Evolutionary conservation across 2,797 vertebrate species (phyloP).

Genomic region (Gephyroberyx darwinii): DNA sequence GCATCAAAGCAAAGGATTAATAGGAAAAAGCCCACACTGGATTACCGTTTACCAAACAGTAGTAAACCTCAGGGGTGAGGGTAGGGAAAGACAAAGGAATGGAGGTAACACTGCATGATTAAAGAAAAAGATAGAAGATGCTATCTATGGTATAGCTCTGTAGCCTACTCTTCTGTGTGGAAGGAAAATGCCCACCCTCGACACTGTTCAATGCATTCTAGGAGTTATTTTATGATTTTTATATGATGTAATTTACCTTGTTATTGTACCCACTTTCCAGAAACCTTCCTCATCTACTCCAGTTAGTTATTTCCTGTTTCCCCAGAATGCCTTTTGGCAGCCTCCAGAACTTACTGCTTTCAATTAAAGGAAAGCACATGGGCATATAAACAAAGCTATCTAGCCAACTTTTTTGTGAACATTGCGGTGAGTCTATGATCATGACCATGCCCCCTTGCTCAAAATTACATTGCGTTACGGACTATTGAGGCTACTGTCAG

Average conservation of each 20-base stretch:
- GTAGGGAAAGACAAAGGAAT: slow-evolving; percentile 16
- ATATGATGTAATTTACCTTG: no score
- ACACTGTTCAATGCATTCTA: neutral
- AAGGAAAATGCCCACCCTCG: no score
- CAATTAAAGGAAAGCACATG: no score
- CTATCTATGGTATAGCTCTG: slow-evolving; percentile 10
- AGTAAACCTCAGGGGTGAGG: slow-evolving; percentile 26
- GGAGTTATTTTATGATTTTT: neutral
- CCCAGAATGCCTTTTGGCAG: no score
- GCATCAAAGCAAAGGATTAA: slow-evolving; percentile 40
- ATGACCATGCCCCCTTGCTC: no score
- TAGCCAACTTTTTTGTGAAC: neutral
- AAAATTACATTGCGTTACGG: no score
- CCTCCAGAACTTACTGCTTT: no score
- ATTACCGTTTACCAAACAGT: slow-evolving; percentile 13
- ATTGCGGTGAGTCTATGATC: neutral
- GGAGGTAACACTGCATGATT: slow-evolving; percentile 14
- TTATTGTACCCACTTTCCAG: no score
- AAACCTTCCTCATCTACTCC: no score
- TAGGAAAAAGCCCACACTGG: slow-evolving; percentile 7
- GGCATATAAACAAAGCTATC: no score
- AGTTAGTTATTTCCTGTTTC: no score
- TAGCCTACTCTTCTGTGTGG: neutral
- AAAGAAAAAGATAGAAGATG: slow-evolving; percentile 18
- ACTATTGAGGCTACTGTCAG: no score